These are phyloP conservation scores for Bradypus variegatus DNA, from an alignment of 2,797 vertebrate genomes.

Conservation along the genomic window DNA sequence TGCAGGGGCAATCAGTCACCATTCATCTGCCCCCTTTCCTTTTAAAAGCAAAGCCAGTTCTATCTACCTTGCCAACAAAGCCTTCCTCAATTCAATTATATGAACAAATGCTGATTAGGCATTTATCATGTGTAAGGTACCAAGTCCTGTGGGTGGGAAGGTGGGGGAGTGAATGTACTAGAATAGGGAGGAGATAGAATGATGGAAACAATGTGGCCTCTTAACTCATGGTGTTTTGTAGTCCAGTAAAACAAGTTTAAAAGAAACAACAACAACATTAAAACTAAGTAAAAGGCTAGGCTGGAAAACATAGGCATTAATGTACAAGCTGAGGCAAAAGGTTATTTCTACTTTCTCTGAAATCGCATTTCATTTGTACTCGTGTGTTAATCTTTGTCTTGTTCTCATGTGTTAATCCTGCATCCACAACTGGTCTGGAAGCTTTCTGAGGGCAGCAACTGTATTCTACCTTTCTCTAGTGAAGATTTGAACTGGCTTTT, in stretches of 20 bases:
- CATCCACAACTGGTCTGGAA: not conserved
- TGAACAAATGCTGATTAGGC: not conserved
- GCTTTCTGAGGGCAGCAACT: not conserved
- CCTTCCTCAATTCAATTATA: not conserved
- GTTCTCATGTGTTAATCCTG: not conserved
- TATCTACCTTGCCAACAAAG: not conserved
- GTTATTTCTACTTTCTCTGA: not conserved
- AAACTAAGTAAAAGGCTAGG: not conserved
- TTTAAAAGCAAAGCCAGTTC: not conserved
- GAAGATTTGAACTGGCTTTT: not conserved
- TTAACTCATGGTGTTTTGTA: not conserved
- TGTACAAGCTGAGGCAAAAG: not conserved
- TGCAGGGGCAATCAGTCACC: not conserved
- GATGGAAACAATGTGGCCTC: fast-evolving
- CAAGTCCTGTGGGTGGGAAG: fast-evolving
- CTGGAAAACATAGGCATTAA: not conserved
- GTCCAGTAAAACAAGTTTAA: not conserved
- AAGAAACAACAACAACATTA: not conserved
- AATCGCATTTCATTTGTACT: no score
- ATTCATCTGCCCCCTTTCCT: not conserved
- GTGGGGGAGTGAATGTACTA: not conserved
- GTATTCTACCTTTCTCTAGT: no score
- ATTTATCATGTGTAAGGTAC: fast-evolving
- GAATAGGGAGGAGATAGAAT: not conserved
- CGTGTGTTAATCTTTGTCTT: no score